Conservation (phyloP, 1,140 invertebrate species). For the Drosophila bifasciata region DNA sequence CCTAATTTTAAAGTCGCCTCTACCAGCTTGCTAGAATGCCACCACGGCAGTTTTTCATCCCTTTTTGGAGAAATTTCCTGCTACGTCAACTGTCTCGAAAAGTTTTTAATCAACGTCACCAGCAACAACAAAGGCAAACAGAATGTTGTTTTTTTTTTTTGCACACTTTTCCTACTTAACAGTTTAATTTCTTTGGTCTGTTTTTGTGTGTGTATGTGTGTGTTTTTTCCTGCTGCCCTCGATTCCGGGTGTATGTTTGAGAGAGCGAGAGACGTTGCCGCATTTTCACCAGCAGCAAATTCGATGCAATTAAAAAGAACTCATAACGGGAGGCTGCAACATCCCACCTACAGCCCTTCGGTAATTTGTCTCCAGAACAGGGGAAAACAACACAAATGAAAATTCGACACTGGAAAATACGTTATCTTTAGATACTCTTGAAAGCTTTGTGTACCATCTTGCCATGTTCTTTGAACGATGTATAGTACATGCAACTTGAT, state of each 20-base stretch:
- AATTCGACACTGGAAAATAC: slow-evolving; percentile 10
- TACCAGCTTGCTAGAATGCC: slow-evolving; percentile 15
- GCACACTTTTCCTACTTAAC: slow-evolving; percentile 51
- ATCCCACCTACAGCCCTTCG: slow-evolving; percentile 2
- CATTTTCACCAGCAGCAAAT: slow-evolving; percentile 57
- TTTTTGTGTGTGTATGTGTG: slow-evolving; percentile 21
- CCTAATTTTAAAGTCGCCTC: slow-evolving; percentile 65
- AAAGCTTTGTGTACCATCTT: too few relatives aligned
- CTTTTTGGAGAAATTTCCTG: slow-evolving; percentile 52
- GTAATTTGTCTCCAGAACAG: slow-evolving; percentile 49
- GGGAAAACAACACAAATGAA: slow-evolving; percentile 5
- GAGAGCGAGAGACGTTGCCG: slow-evolving; percentile 17
- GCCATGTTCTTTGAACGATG: too few relatives aligned
- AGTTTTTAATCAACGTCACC: slow-evolving; percentile 77
- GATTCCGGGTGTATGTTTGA: slow-evolving; percentile 31
- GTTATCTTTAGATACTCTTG: too few relatives aligned
- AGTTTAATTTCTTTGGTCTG: slow-evolving; percentile 31
- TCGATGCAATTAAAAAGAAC: slow-evolving; percentile 81
- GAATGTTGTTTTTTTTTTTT: slow-evolving; percentile 36
- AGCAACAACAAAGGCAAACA: slow-evolving; percentile 26
- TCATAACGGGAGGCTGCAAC: slow-evolving; percentile 57
- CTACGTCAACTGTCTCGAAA: slow-evolving; percentile 74
- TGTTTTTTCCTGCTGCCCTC: slow-evolving; percentile 1
- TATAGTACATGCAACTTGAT: too few relatives aligned
- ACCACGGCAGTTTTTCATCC: slow-evolving; percentile 14